These are phyloP conservation scores for Cyaniris semiargus DNA, from an alignment of 2,888 invertebrate genomes.

Conservation along the genomic window DNA sequence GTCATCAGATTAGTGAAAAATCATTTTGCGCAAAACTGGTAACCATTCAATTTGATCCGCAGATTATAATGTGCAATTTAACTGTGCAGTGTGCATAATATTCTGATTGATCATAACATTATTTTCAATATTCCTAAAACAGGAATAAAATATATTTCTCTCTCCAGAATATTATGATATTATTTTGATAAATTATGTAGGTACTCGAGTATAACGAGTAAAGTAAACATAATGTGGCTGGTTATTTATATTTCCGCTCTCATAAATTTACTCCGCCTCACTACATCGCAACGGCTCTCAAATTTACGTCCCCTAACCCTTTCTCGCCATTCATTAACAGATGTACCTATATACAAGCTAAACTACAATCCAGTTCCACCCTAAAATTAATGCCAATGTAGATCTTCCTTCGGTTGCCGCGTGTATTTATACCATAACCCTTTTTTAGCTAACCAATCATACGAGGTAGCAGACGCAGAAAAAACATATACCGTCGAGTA, in stretches of 20 bases:
- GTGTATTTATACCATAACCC: slow-evolving; percentile 71
- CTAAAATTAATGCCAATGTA: slow-evolving; percentile 53
- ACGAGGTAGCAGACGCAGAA: slow-evolving; percentile 54
- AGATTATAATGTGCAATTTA: slow-evolving; percentile 7
- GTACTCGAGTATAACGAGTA: not conserved
- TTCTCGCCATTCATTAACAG: slow-evolving; percentile 37
- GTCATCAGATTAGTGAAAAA: slow-evolving; percentile 61
- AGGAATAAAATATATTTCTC: too few species aligned
- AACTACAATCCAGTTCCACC: slow-evolving; percentile 55
- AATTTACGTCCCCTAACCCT: slow-evolving; percentile 12
- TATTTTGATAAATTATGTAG: not conserved
- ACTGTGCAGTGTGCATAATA: not conserved
- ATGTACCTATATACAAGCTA: slow-evolving; percentile 24
- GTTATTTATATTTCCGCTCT: not conserved
- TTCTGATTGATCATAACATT: not conserved
- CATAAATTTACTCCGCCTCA: not conserved
- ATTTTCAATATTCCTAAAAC: too few species aligned
- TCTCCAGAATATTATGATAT: not conserved
- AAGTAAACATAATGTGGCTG: not conserved
- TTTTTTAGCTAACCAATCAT: slow-evolving; percentile 71
- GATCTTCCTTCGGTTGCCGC: slow-evolving; percentile 49
- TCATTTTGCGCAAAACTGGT: slow-evolving; percentile 47
- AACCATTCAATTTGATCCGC: slow-evolving; percentile 3
- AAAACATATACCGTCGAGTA: slow-evolving; percentile 62
- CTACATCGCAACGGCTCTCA: not conserved